phyloP scores from a whole-genome alignment of 1,140 invertebrate species.

The Oryctes rhinoceros region DNA sequence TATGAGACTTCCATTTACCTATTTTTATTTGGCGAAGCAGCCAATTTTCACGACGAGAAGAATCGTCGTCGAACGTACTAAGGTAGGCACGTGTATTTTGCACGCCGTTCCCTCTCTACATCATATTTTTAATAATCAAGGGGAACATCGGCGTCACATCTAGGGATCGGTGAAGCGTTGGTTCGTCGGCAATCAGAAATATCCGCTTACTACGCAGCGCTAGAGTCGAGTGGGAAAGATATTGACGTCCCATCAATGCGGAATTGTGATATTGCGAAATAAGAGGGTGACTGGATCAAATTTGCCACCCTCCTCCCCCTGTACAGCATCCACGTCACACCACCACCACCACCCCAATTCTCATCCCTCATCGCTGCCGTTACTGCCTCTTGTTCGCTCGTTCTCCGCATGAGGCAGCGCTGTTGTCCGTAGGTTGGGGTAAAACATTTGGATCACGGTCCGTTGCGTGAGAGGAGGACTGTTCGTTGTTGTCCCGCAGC shows the following conservation, averaged over 20 bases:
- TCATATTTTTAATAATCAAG: constrained; percentile 35
- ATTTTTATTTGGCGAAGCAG: too few relatives aligned
- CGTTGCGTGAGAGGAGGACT: constrained; percentile 24
- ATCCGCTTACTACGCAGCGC: constrained; percentile 32
- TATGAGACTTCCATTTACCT: too few relatives aligned
- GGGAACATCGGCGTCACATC: constrained; percentile 30
- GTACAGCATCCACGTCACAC: not conserved
- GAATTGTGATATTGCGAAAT: constrained; percentile 37
- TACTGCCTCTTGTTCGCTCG: constrained; percentile 23
- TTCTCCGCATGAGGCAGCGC: not conserved
- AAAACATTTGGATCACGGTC: constrained; percentile 36
- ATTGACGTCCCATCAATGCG: constrained; percentile 31
- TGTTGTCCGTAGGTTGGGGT: constrained; percentile 25
- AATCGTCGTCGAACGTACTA: too few relatives aligned
- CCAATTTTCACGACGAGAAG: too few relatives aligned
- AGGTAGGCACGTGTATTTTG: constrained; percentile 9
- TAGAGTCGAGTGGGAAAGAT: constrained; percentile 32
- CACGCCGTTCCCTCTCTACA: not conserved
- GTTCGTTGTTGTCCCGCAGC: constrained; percentile 33
- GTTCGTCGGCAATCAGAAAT: constrained; percentile 33
- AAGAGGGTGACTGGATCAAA: constrained; percentile 36
- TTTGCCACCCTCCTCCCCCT: constrained; percentile 21
- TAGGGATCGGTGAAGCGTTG: constrained; percentile 23
- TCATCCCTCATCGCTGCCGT: not conserved
- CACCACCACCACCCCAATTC: not conserved